phyloP scores from a whole-genome alignment of 2,113 vertebrate species.

The Furnarius figulus region DNA sequence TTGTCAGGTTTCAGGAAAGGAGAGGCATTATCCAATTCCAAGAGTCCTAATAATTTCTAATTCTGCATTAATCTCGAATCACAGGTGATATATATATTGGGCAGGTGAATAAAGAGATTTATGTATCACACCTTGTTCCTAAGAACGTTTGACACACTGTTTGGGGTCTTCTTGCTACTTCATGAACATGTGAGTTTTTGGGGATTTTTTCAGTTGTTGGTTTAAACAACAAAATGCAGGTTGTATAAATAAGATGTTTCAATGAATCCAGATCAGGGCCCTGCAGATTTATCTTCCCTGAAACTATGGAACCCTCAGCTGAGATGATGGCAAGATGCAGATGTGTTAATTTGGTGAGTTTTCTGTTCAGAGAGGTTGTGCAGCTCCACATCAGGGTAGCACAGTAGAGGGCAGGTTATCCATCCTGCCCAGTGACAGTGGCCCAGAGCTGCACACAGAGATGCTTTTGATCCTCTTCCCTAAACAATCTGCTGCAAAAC shows the following conservation, averaged over 20 bases:
- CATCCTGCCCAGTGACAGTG: neutral
- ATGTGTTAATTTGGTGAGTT: neutral
- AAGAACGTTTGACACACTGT: neutral
- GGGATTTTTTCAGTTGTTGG: neutral
- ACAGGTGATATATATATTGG: neutral
- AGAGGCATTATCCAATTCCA: neutral
- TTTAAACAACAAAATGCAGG: neutral
- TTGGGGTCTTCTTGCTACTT: neutral
- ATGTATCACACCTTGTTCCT: neutral
- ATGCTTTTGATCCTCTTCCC: neutral
- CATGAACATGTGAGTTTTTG: neutral
- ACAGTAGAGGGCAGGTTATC: neutral
- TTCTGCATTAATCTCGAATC: neutral
- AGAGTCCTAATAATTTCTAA: neutral
- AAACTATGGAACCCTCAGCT: neutral
- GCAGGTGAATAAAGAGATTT: neutral
- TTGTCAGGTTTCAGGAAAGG: neutral
- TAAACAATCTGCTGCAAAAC: neutral
- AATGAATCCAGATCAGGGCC: neutral
- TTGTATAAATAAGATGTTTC: neutral
- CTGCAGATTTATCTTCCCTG: neutral
- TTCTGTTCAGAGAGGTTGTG: neutral
- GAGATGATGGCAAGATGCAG: neutral
- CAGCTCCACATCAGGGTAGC: neutral
- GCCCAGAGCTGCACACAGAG: neutral